Evolutionary conservation across 2,888 invertebrate genomes (phyloP), one percentile per base, ranked within the genome.

Genomic region (Eledone cirrhosa): DNA sequence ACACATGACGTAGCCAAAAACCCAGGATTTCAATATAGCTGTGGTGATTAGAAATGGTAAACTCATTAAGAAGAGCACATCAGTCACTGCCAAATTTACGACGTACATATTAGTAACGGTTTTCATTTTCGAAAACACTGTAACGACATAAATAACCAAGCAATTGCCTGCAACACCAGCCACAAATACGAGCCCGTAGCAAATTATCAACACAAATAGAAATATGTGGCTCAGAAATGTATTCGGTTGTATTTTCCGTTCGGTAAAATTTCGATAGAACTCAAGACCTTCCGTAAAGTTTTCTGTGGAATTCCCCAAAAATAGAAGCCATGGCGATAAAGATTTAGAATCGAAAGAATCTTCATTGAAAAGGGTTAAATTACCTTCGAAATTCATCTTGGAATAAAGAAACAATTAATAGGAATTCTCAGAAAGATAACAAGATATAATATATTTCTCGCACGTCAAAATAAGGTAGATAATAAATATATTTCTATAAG

Each of bases 81-180:
- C 91, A 5, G 91, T 90, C 7, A 91, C 80, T 4, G 91, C 91
- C 75, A 91, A 84, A 84, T 91, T 91, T 69, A 91, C 86, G 48
- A 91, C 91, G 84, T 91, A 91, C 84, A 90, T 86, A 82, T 91
- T 91, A 16, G 91, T 91, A 7, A 91, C 90, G 0, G 91, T 90
- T 81, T 90, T 90, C 90, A 91, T 90, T 77, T 91, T 90, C 27
- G 90, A 87, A 82, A 88, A 90, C 72, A 89, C 83, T 8, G 87
- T 79, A 27, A 89, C 87, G 11, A 90, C 88, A 78, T 89, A 88
- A 48, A 91, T 89, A 31, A 91, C 91, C 75, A 91, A 85, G 8
- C 89, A 85, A 79, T 91, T 91, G 74, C 91, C 91, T 7, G 90
- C 82, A 22, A 90, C 84, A 5, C 91, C 91, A 27, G 87, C 81